These are phyloP conservation scores for Lithophane semibrunnea DNA, from an alignment of 2,888 invertebrate genomes.

Conservation along the genomic window DNA sequence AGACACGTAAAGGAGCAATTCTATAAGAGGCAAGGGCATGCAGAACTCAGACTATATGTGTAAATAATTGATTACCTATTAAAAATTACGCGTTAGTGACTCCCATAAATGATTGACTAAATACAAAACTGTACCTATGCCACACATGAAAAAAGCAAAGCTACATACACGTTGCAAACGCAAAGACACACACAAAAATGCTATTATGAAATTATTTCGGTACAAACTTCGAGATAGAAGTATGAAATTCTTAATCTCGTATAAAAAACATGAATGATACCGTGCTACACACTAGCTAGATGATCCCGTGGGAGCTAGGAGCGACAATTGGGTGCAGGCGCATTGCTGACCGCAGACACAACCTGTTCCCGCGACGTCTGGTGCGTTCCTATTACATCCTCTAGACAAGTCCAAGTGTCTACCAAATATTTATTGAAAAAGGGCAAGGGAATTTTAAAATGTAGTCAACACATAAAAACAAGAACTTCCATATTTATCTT, in stretches of 20 bases:
- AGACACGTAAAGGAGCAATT: not conserved
- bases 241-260: not conserved
- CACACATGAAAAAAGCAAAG: not conserved
- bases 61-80: not conserved
- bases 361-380: conserved; percentile 41
- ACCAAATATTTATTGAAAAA: not conserved
- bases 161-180: not conserved
- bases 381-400: conserved; percentile 29
- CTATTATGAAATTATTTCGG: not conserved
- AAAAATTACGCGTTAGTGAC: not conserved
- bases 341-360: conserved; percentile 51
- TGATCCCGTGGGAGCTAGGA: conserved; percentile 59
- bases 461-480: not conserved
- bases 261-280: conserved; percentile 13
- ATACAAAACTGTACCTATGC: not conserved
- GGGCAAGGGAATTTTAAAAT: not conserved
- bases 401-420: not conserved
- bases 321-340: conserved; percentile 41
- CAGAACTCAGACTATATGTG: not conserved
- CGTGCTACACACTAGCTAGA: conserved; percentile 8
- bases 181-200: not conserved
- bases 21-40: not conserved
- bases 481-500: not conserved
- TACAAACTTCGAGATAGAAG: not conserved
- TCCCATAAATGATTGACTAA: not conserved